Evolutionary conservation across 2,888 invertebrate genomes (phyloP), one percentile per base, ranked within the genome.

Genomic region (Nebria salina): DNA sequence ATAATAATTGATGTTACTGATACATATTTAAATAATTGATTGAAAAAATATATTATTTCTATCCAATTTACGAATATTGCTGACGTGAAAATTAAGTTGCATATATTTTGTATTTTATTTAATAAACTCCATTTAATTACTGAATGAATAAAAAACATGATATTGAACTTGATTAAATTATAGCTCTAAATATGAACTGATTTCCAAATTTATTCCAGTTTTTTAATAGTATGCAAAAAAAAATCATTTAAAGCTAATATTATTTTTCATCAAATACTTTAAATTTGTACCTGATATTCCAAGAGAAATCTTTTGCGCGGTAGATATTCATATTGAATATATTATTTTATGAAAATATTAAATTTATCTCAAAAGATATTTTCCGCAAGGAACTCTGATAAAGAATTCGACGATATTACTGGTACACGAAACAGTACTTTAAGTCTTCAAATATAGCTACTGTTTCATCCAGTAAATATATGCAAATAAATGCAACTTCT

Each of bases 401-500:
- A 43, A 43, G 20, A 43, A 43, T 54, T 8, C 54, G 2, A 8
- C 54, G 4, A 54, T 13, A 54, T 11, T 54, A 54, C 2, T 6
- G 54, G 54, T 54, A 54, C 54, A 54, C 54, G 54, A 54, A 54
- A 54, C 54, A 54, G 54, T 54, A 54, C 54, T 54, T 54, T 54
- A 8, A 54, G 7, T 11, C 13, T 54, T 11, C 8, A 54, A 54
- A 54, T 54, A 54, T 34, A 34, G 1, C 34, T 1, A 54, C 54
- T 54, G 54, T 13, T 54, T 54, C 4, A 54, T 54, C 54, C 13
- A 8, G 54, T 54, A 54, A 11, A 54, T 54, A 54, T 54, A 54
- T 54, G 54, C 54, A 54, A 54, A 54, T 54, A 54, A 54, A 54
- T 54, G 8, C 54, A 54, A 54, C 54, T 54, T 54, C 34, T 54